Evolutionary conservation across 2,888 invertebrate genomes (phyloP).

Genomic region (Hipparchia semele): DNA sequence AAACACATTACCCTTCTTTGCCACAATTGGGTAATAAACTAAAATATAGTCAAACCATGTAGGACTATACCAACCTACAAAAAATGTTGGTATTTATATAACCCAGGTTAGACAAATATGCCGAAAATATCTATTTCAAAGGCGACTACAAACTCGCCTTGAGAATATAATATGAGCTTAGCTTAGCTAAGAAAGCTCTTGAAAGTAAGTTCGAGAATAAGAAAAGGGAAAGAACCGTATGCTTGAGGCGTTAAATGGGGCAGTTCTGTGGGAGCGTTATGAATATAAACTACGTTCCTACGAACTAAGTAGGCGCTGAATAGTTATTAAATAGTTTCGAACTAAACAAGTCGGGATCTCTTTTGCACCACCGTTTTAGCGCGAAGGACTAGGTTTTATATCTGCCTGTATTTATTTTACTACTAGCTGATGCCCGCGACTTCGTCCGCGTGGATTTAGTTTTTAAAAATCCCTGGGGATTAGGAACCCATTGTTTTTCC

Average conservation of each 20-base stretch:
- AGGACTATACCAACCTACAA: too few species aligned
- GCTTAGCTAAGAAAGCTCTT: slow-evolving; percentile 14
- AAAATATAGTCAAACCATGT: too few species aligned
- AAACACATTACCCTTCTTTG: too few species aligned
- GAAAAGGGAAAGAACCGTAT: slow-evolving; percentile 27
- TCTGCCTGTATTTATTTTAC: too few species aligned
- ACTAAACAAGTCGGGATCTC: slow-evolving; percentile 2
- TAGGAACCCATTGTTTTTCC: too few species aligned
- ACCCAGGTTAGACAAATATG: neutral
- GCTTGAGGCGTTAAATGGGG: slow-evolving; percentile 29
- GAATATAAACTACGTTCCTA: slow-evolving; percentile 31
- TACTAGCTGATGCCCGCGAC: too few species aligned
- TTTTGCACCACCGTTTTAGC: neutral
- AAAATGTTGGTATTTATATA: neutral
- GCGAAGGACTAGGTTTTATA: neutral
- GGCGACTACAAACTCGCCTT: slow-evolving; percentile 1
- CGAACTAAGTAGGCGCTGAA: slow-evolving; percentile 2
- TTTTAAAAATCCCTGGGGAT: too few species aligned
- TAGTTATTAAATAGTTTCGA: slow-evolving; percentile 25
- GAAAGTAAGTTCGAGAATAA: slow-evolving; percentile 35
- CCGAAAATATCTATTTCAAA: slow-evolving; percentile 16
- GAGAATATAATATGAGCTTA: slow-evolving; percentile 17
- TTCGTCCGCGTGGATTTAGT: too few species aligned
- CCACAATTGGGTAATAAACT: too few species aligned
- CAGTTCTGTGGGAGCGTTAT: slow-evolving; percentile 30